Conservation (phyloP, 2,113 vertebrate genomes). For the Rattus rattus region DNA sequence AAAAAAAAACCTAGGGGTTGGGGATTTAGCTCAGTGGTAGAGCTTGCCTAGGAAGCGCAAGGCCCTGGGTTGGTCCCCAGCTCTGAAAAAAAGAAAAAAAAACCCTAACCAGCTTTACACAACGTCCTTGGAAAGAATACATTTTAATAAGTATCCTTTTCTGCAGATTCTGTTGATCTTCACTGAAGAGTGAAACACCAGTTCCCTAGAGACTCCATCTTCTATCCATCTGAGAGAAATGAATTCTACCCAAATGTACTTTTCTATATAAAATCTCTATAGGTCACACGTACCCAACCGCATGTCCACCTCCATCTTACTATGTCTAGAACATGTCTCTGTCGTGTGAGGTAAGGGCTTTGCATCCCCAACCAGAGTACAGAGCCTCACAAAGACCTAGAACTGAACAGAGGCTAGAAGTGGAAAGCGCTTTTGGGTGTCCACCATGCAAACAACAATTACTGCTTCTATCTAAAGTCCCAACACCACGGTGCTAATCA, state of each 20-base stretch:
- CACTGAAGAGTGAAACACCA: not conserved
- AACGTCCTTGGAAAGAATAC: constrained; percentile 1
- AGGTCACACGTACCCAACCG: not conserved
- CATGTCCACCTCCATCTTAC: not conserved
- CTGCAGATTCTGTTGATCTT: not conserved
- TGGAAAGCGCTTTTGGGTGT: not conserved
- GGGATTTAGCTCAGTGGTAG: too few species aligned
- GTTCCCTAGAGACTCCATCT: constrained; percentile 7
- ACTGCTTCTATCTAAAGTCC: not conserved
- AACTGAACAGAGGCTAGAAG: not conserved
- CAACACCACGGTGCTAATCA: not conserved
- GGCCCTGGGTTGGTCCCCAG: too few species aligned
- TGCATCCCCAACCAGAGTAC: not conserved
- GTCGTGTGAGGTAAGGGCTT: not conserved
- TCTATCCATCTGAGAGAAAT: not conserved
- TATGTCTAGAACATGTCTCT: not conserved
- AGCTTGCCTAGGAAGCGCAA: too few species aligned
- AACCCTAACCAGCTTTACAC: not conserved
- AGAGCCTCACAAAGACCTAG: not conserved
- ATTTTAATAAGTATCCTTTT: constrained; percentile 23
- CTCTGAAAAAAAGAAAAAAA: too few species aligned
- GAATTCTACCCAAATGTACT: constrained; percentile 32
- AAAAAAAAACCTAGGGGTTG: too few species aligned
- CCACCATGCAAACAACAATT: not conserved
- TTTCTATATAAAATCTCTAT: constrained; percentile 1